Conservation (phyloP, 2,888 invertebrate species). For the Oscheius sp. region DNA sequence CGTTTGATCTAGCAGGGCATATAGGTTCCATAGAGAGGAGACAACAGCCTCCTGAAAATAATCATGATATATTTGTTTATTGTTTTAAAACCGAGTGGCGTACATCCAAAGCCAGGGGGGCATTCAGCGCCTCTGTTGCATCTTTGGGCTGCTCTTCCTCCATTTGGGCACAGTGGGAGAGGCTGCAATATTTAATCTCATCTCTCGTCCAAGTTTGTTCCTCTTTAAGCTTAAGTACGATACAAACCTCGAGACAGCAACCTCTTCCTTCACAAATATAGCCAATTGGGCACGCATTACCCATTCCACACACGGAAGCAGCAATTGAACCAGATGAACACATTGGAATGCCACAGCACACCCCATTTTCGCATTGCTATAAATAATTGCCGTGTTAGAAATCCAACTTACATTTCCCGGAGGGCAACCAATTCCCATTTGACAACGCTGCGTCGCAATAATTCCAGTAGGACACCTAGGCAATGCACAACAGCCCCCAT, state of each 20-base stretch:
- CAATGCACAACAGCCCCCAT: slow-evolving; percentile 62
- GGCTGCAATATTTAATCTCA: slow-evolving; percentile 69
- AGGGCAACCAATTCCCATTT: slow-evolving; percentile 54
- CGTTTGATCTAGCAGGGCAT: slow-evolving; percentile 54
- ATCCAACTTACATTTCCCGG: slow-evolving; percentile 50
- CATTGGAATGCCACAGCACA: slow-evolving; percentile 65
- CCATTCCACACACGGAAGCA: slow-evolving; percentile 61
- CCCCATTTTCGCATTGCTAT: slow-evolving; percentile 63
- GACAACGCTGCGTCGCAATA: slow-evolving; percentile 57
- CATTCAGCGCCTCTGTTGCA: slow-evolving; percentile 66
- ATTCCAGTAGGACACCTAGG: slow-evolving; percentile 63
- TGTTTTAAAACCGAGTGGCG: slow-evolving; percentile 46
- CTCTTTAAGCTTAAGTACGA: neutral
- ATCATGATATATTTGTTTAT: neutral
- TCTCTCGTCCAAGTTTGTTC: slow-evolving; percentile 47
- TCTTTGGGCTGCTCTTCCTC: slow-evolving; percentile 57
- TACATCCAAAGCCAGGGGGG: slow-evolving; percentile 67
- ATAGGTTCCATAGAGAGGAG: slow-evolving; percentile 62
- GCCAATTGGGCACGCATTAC: slow-evolving; percentile 64
- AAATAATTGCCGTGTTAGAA: slow-evolving; percentile 8
- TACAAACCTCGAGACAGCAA: too few species aligned
- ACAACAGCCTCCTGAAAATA: slow-evolving; percentile 62
- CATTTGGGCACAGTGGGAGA: slow-evolving; percentile 67
- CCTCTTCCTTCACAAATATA: slow-evolving; percentile 66
- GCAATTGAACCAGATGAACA: slow-evolving; percentile 61